Base-by-base conservation (phyloP, 2,113 vertebrate genomes). In the Apaloderma vittatum region DNA sequence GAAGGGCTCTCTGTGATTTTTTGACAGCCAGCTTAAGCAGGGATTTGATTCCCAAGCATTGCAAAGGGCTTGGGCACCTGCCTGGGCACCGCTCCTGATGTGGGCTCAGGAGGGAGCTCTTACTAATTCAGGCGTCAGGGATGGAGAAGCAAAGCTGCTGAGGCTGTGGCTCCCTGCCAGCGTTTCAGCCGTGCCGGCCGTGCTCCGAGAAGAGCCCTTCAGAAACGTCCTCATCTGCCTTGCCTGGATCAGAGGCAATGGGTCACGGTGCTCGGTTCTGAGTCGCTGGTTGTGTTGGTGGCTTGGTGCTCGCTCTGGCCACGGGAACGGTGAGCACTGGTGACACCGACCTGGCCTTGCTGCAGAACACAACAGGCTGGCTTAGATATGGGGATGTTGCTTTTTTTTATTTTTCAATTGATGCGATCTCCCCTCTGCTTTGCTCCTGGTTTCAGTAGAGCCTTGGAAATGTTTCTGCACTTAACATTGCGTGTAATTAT, bases 211-310 rank as follows among this genome's bases (percentile, higher is more conserved):
- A 66, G 86, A 94, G 16, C 79, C 79, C 66, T 75, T 46, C 92
- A 51, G 79, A 12, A 59, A 36, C 4, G 5, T 7, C 48, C 62
- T 91, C 8, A 0, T 18, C 67, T 36, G 61, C 63, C 85, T 76
- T 21, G 1, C 4, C 65, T 2, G 8, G n/a, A 27, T 36, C 52
- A 23, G 54, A 3, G 0, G 48, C 63, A 15, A 48, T 0, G 11
- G 58, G 66, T 45, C 55, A 30, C 4, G 0, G 19, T 0, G 4
- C 7, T 26, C 0, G 2, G 22, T 1, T 14, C 55, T 3, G n/a
- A 4, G 2, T 46, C 2, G 0, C 46, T 24, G 55, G 11, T 12
- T 1, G 0, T 30, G 67, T 59, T 27, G 80, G 30, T 4, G 73
- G 66, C 43, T 30, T 11, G 1, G 30, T 1, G 3, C 74, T 58